A percentile compares a stretch with the other conserved stretches of the same genome.
phyloP scores from a whole-genome alignment of 2,113 vertebrate genomes.

The Hucho hucho region DNA sequence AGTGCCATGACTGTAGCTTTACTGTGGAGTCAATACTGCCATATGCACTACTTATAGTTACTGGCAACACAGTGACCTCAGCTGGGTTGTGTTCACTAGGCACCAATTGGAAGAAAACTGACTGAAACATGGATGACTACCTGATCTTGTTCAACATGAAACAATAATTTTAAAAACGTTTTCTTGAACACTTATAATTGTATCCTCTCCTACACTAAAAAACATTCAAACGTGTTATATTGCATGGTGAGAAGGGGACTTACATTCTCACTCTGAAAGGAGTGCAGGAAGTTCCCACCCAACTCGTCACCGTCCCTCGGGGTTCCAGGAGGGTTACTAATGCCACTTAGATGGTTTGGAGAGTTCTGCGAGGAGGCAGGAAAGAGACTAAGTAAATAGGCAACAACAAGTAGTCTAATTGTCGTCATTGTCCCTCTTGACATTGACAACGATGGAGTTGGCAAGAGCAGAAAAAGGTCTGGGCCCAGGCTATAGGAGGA shows the following conservation, averaged over 20 bases:
- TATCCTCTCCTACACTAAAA: too few species aligned
- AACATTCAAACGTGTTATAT: too few species aligned
- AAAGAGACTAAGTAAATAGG: neutral
- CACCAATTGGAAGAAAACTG: too few species aligned
- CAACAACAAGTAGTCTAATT: too few species aligned
- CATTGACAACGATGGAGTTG: too few species aligned
- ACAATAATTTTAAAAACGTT: too few species aligned
- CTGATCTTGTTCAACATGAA: too few species aligned
- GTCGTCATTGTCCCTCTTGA: too few species aligned
- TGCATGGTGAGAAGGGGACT: slow-evolving; percentile 56
- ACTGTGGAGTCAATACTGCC: slow-evolving; percentile 4
- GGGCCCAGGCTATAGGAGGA: too few species aligned
- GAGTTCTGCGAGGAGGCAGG: slow-evolving; percentile 82
- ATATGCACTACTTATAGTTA: neutral
- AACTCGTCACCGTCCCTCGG: slow-evolving; percentile 95
- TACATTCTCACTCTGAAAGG: slow-evolving; percentile 98
- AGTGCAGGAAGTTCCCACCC: slow-evolving; percentile 98
- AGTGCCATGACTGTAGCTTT: neutral
- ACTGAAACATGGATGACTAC: too few species aligned
- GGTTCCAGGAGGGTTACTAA: slow-evolving; percentile 98
- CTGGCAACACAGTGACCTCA: slow-evolving; percentile 5
- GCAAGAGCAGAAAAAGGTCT: neutral
- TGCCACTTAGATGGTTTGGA: slow-evolving; percentile 99
- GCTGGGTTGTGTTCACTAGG: too few species aligned
- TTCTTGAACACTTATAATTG: too few species aligned